These are phyloP conservation scores for Tupiocoris notatus DNA, from an alignment of 2,888 invertebrate species.

Conservation along the genomic window DNA sequence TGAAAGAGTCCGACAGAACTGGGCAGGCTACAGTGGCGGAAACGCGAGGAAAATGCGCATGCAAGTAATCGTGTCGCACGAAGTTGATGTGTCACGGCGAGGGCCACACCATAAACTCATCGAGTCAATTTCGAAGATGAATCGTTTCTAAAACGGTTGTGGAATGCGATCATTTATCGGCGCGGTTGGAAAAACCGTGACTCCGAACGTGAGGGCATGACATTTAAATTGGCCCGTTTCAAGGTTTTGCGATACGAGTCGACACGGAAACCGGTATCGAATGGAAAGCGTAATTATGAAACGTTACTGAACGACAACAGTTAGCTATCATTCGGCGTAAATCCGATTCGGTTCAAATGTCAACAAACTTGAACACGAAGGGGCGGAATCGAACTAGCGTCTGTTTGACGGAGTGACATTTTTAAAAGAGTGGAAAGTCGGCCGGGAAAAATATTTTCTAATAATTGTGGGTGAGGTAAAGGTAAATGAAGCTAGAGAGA, in stretches of 20 bases:
- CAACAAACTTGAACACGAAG: too few species aligned
- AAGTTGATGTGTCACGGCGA: conserved; percentile 8
- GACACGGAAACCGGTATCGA: too few species aligned
- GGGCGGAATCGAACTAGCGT: too few species aligned
- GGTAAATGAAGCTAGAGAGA: too few species aligned
- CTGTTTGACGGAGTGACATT: too few species aligned
- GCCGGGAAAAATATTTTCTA: too few species aligned
- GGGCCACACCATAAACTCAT: conserved; percentile 21
- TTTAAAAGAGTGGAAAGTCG: too few species aligned
- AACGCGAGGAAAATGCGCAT: conserved; percentile 2
- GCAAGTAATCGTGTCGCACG: conserved; percentile 27
- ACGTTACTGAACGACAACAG: too few species aligned
- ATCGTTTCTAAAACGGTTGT: conserved; percentile 24
- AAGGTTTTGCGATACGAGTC: not conserved
- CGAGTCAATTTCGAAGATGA: conserved; percentile 15
- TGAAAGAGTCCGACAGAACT: not conserved
- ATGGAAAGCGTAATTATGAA: too few species aligned
- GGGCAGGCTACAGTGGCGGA: not conserved
- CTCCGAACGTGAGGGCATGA: not conserved
- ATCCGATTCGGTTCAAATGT: too few species aligned
- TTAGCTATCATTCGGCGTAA: too few species aligned
- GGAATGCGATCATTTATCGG: not conserved
- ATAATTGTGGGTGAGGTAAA: too few species aligned
- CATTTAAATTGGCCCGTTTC: not conserved
- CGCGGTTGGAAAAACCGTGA: not conserved